Evolutionary conservation across 1,140 invertebrate genomes (phyloP), one percentile per base, ranked within the genome.

Genomic region (Trachymyrmex septentrionalis): DNA sequence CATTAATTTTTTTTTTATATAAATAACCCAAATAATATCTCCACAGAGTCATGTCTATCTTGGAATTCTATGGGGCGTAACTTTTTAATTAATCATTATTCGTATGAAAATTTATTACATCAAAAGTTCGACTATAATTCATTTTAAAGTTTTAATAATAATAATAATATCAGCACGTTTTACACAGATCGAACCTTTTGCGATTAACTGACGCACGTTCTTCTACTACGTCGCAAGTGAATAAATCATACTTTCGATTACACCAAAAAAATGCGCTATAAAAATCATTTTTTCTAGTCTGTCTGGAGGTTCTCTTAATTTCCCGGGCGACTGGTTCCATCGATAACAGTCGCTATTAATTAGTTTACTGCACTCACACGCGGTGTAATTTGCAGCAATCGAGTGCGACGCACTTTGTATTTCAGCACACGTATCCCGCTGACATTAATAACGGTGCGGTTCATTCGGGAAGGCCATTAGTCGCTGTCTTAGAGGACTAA

Each of bases 391-490:
- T 81, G 64, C 64, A 30, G 80, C 81, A 85, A 64, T 64, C 80
- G 81, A 61, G 30, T 30, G 61, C 27, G 24, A 87, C 53, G 72
- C 67, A 76, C 71, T 85, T 69, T 84, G 66, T 80, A 82, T 85
- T 53, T 24, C 9, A 48, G 77, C 48, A 59, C 81, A 57, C 64
- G 64, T 80, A 86, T 75, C 30, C 53, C 85, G 61, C 50, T 80
- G 85, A 61, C 85, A 86, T 86, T 86, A 86, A 86, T 86, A 78
- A 77, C 50, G 27, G 59, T 55, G 67, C 50, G 44, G 67, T 64
- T 73, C 48, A 66, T 86, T 88, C 84, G 84, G 80, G 75, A 73
- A 73, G 30, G 67, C 73, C 72, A 86, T 86, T 87, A 78, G 72
- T 80, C 61, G 53, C 48, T 67, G 87, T 88, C 66, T 76, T 67